Percentiles rank a stretch among this genome's conserved stretches.
Conservation (phyloP, 2,113 vertebrate species). For the Progne subis region DNA sequence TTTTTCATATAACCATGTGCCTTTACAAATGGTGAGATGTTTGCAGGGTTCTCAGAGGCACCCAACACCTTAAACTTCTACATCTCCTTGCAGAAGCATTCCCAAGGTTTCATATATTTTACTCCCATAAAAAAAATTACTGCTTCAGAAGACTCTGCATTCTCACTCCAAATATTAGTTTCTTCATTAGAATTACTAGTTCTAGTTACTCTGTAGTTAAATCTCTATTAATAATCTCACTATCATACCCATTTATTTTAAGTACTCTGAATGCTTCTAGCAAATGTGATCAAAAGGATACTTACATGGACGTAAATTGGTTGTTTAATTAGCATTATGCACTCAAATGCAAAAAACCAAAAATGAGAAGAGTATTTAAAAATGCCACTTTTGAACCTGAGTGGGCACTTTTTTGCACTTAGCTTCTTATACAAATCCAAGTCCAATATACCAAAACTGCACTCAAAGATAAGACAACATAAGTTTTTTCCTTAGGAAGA, state of each 20-base stretch:
- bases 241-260: background rate
- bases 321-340: conserved; percentile 16
- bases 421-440: conserved; percentile 6
- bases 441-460: background rate
- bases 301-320: background rate
- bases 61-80: background rate
- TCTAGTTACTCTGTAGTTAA: background rate
- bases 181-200: conserved; percentile 9
- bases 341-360: background rate
- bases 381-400: background rate
- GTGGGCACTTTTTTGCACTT: background rate
- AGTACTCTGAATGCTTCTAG: background rate
- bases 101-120: background rate
- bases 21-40: background rate
- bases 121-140: background rate
- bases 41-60: background rate
- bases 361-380: background rate
- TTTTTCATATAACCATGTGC: background rate
- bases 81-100: background rate
- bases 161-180: background rate
- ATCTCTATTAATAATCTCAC: background rate
- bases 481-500: background rate
- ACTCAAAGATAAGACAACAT: background rate
- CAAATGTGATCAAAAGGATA: background rate
- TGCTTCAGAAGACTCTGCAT: background rate